Conservation (phyloP, 2,888 invertebrate genomes). For the Pollenia griseotomentosa region DNA sequence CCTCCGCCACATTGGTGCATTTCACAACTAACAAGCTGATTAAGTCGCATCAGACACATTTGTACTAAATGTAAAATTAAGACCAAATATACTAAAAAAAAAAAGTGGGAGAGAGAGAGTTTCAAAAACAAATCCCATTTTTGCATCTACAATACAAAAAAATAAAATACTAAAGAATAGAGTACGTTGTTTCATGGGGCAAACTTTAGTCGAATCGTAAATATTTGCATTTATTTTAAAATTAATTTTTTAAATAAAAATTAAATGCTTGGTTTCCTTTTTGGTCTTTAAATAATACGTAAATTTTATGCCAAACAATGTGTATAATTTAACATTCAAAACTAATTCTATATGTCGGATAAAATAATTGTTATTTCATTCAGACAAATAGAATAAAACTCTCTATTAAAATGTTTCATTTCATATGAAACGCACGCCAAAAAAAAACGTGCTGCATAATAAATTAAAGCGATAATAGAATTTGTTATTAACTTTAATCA, state of each 20-base stretch:
- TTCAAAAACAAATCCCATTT: slow-evolving; percentile 14
- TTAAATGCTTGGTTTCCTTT: slow-evolving; percentile 9
- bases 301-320: slow-evolving; percentile 61
- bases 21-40: slow-evolving; percentile 38
- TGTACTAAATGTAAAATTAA: slow-evolving; percentile 26
- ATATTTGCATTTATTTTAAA: slow-evolving; percentile 50
- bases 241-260: slow-evolving; percentile 32
- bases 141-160: neutral
- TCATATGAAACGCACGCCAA: slow-evolving; percentile 36
- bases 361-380: slow-evolving; percentile 18
- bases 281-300: slow-evolving; percentile 42
- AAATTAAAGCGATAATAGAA: slow-evolving; percentile 65
- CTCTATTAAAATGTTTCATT: slow-evolving; percentile 38
- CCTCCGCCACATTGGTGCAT: slow-evolving; percentile 4
- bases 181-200: neutral
- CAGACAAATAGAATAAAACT: neutral
- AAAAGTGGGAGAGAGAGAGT: neutral
- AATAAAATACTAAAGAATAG: neutral
- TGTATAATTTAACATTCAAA: slow-evolving; percentile 56
- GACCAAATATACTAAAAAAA: neutral
- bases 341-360: slow-evolving; percentile 23
- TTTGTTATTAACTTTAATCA: slow-evolving; percentile 51
- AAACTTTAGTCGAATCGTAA: neutral
- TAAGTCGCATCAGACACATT: slow-evolving; percentile 23
- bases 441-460: slow-evolving; percentile 62